Base-by-base conservation (phyloP, 2,797 vertebrate genomes). In the Rachycentron canadum region DNA sequence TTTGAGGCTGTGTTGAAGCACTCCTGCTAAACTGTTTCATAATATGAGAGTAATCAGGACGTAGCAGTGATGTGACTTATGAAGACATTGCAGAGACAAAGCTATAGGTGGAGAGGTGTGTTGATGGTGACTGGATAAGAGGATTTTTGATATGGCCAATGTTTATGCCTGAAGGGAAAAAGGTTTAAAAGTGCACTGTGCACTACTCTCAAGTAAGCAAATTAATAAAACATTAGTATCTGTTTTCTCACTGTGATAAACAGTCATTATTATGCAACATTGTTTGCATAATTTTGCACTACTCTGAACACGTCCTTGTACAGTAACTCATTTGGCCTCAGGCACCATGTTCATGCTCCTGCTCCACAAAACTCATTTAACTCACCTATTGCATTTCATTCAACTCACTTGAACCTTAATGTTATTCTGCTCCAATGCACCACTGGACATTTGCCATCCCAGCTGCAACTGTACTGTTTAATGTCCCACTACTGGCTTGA, bases 151-250 rank as follows among this genome's bases (percentile, higher is more conserved):
- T n/a, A 53, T 58, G 56, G 69, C 52, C 53, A 49, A 73, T 26
- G 26, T 45, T 71, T 55, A 55, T 56, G 32, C 41, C 45, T 13
- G 11, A 16, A 68, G 65, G 55, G 45, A 55, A 36, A 57, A 68
- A 40, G 50, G 28, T 59, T 83, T 62, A 52, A 53, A 85, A 73
- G 59, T 68, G 49, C 55, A 73, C 30, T 14, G 21, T 2, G 17
- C 30, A 58, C 64, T 11, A 10, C 63, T 72, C 66, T 68, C 57
- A 73, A 68, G 58, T 49, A 65, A 72, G 67, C 26, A 73, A 63
- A 85, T 89, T 85, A 90, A 89, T 88, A 78, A 86, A 85, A 79
- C 80, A 89, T 81, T 52, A 79, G 73, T 26, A 61, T 61, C 74
- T 83, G 50, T 69, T 68, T 41, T 56, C 70, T 53, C 45, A 16